phyloP scores from a whole-genome alignment of 2,797 vertebrate genomes.

The Falco biarmicus region DNA sequence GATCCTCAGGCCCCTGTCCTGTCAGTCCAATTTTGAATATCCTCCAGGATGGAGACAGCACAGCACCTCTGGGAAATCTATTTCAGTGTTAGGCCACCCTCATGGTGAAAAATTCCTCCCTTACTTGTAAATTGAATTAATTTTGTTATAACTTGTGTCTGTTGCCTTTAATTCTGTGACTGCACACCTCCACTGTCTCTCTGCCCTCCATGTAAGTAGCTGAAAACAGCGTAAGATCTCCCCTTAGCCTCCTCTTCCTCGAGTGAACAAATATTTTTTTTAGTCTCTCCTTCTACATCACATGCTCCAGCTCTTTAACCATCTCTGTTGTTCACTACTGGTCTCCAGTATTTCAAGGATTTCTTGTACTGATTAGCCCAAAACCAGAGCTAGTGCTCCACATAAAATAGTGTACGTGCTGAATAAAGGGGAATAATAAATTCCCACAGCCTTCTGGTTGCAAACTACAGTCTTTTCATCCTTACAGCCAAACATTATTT shows the following conservation, averaged over 20 bases:
- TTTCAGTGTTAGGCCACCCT: not conserved
- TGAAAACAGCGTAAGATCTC: not conserved
- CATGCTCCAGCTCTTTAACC: not conserved
- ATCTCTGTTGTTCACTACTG: not conserved
- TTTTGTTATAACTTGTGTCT: not conserved
- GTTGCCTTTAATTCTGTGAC: not conserved
- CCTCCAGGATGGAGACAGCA: not conserved
- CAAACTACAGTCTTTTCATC: not conserved
- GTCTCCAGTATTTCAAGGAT: not conserved
- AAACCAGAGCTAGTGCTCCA: not conserved
- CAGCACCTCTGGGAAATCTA: not conserved
- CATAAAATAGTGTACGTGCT: not conserved
- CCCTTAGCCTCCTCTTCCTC: not conserved
- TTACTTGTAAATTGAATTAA: not conserved
- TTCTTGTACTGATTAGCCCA: not conserved
- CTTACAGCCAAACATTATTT: not conserved
- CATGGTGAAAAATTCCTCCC: not conserved
- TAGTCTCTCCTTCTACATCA: not conserved
- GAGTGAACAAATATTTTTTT: not conserved
- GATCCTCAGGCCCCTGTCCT: not conserved
- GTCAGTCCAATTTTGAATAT: not conserved
- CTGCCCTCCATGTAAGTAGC: not conserved
- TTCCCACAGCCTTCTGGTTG: not conserved
- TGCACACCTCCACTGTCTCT: not conserved
- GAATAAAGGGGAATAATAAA: not conserved